Base-by-base conservation (phyloP, 2,888 invertebrate genomes). In the Drosophila imparisetae region DNA sequence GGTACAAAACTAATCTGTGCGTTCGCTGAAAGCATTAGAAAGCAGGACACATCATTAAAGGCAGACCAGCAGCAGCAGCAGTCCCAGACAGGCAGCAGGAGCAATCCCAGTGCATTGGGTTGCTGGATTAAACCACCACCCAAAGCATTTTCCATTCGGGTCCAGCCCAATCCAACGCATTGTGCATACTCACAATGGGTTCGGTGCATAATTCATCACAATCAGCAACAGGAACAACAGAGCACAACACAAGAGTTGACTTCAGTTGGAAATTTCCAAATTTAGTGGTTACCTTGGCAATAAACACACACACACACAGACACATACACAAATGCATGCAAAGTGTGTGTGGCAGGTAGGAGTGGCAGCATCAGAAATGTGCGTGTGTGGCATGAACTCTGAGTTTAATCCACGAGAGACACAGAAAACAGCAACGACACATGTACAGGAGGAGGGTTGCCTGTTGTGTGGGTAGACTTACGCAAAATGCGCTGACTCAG, bases 171-270 rank as follows among this genome's bases (percentile, higher is more conserved):
- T 21, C 24, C 48, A 55, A 52, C 13, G n/a, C 32, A 32, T 32
- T 45, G 45, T 45, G 45, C 45, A 21, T 21, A 49, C 10, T 61
- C 74, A 77, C 78, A 74, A 78, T 78, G 70, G 69, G 29, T 61
- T 50, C 64, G 69, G 86, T 85, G 86, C 88, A 85, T 85, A 85
- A 85, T 87, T 85, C 84, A 85, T 85, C 88, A 85, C 83, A 85
- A 85, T 87, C 88, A 85, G 79, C 72, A 87, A 60, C 76, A 85
- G 83, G 70, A 79, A 84, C 80, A 65, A n/a, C 4, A 42, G 11
- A 11, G 21, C 21, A 21, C 11, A 27, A 24, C 45, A 24, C 45
- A 6, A 60, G 76, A 85, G 78, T 76, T 69, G 85, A 78, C 76
- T 84, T 72, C 72, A 53, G 42, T 29, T 75, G 60, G 61, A 75